Evolutionary conservation across 2,888 invertebrate species (phyloP).

Genomic region (Euplexia lucipara): DNA sequence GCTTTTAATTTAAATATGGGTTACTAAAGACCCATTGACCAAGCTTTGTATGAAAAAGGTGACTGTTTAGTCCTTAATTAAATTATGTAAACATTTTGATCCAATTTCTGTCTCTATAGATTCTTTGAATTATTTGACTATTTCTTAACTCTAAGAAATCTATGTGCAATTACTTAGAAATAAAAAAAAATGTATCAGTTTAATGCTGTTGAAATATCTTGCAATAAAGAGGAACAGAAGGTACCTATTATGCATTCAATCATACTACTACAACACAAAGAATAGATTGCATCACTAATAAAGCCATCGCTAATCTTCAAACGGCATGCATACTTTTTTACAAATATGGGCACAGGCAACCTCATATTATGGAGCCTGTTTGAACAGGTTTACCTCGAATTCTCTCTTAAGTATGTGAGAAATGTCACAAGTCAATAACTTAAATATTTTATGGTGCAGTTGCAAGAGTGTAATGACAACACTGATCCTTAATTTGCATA

Average conservation of each 20-base stretch:
- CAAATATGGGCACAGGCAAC: constrained; percentile 17
- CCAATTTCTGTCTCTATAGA: too few species aligned
- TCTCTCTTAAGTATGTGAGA: constrained; percentile 30
- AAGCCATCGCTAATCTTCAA: constrained; percentile 10
- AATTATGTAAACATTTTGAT: neutral
- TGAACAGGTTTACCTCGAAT: constrained; percentile 42
- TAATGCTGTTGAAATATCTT: neutral
- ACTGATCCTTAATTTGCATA: neutral
- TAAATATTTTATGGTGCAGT: constrained; percentile 23
- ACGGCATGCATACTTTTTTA: constrained; percentile 6
- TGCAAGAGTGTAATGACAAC: constrained; percentile 8
- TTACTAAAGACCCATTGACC: too few species aligned
- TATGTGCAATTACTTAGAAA: neutral
- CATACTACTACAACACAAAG: neutral
- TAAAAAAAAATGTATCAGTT: neutral
- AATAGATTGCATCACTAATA: constrained; percentile 29
- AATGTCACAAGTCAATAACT: constrained; percentile 45
- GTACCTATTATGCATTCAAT: neutral
- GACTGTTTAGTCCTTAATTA: neutral
- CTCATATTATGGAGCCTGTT: constrained; percentile 16
- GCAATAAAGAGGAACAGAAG: neutral
- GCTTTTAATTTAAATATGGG: neutral
- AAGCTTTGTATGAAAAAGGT: too few species aligned
- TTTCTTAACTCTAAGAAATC: neutral
- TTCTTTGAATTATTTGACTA: too few species aligned